Percentiles rank a stretch among this genome's conserved stretches.
Evolutionary conservation across 2,113 vertebrate species (phyloP).

Genomic region (Callionymus lyra): DNA sequence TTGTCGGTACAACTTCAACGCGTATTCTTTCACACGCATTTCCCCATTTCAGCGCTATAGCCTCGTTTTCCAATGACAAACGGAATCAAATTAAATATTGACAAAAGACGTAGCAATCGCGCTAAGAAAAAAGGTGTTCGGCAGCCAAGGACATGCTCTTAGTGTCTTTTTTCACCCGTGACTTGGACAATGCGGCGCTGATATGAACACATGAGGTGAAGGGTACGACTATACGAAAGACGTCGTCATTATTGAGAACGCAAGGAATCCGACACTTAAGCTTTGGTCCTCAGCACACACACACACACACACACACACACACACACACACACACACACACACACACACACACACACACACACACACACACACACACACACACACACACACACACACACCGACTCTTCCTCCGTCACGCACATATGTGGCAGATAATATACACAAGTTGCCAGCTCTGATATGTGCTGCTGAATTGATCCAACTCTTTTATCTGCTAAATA

Average conservation of each 20-base stretch:
- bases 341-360: conserved; percentile 16
- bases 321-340: no score
- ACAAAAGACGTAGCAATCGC: conserved; percentile 32
- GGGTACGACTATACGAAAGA: no score
- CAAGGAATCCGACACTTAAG: no score
- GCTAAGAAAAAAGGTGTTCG: conserved; percentile 22
- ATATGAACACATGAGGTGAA: conserved; percentile 8
- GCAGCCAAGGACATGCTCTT: conserved; percentile 41
- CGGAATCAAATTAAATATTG: conserved; percentile 43
- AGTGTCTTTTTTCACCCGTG: conserved; percentile 12
- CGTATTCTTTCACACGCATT: conserved; percentile 14
- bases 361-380: conserved; percentile 5
- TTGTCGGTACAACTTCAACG: conserved; percentile 23
- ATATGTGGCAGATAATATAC: conserved; percentile 42
- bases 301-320: conserved; percentile 16
- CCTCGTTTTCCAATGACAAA: conserved; percentile 30
- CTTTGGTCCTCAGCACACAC: neutral
- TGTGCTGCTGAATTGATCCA: conserved; percentile 59
- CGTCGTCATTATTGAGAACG: no score
- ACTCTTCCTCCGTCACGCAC: neutral
- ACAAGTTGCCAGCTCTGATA: conserved; percentile 56
- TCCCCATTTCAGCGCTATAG: conserved; percentile 17
- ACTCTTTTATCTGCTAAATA: conserved; percentile 70
- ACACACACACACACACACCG: conserved; percentile 6
- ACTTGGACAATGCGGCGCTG: conserved; percentile 23